Conservation (phyloP, 1,140 invertebrate genomes). For the Anthonomus grandis region DNA sequence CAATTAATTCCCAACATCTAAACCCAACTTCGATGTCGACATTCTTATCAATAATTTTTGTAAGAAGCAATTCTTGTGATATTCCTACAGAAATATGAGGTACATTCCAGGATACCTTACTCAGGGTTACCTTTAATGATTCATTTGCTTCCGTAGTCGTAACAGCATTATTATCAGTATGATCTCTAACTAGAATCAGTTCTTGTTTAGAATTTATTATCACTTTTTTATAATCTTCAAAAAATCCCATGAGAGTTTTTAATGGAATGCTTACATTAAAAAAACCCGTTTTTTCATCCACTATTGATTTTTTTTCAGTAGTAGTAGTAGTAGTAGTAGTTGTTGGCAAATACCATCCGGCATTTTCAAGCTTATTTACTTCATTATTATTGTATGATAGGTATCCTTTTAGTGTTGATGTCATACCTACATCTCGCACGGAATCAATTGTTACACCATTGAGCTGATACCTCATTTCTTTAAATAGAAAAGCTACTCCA, state of each 20-base stretch:
- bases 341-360: constrained; percentile 9
- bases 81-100: constrained; percentile 8
- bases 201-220: no score
- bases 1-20: constrained; percentile 6
- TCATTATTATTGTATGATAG: background rate
- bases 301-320: no score
- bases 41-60: constrained; percentile 13
- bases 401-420: no score
- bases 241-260: no score
- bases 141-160: background rate
- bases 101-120: constrained; percentile 1
- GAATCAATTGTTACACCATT: background rate
- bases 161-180: background rate
- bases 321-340: no score
- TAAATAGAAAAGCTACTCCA: background rate
- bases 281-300: no score
- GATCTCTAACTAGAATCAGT: no score
- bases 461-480: background rate
- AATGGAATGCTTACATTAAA: no score
- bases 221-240: no score
- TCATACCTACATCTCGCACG: no score
- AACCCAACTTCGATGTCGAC: constrained; percentile 1
- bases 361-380: constrained; percentile 5
- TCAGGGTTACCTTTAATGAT: background rate
- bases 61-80: constrained; percentile 11